Evolutionary conservation across 2,797 vertebrate species (phyloP), one percentile per base, ranked within the genome.

Genomic region (Numenius phaeopus): DNA sequence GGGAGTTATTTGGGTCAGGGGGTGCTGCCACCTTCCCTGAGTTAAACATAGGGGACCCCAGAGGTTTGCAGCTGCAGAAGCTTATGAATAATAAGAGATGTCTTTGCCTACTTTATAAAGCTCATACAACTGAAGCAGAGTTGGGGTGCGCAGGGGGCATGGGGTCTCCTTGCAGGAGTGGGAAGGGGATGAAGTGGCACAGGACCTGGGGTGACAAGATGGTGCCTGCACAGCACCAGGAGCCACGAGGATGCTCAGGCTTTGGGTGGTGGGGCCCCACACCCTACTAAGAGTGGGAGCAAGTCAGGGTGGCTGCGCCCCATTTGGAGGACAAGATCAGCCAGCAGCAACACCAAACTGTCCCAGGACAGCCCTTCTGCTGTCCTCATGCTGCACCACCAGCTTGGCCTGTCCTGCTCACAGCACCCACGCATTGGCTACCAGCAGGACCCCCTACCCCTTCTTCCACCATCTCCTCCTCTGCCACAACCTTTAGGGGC

Each of bases 321-420:
- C 4, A 3, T 59, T 1, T 44, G 26, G 30, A 75, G 82, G 44
- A n/a, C 19, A 32, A 80, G 64, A 19, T 46, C 65, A 79, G 77
- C 58, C 85, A 69, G 34, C 54, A 81, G 65, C 55, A 19, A 23
- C 46, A 47, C 40, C 62, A 92, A 82, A 61, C 17, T 32, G 4
- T 2, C 3, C 39, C 13, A 61, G 57, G 20, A 65, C n/a, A 78
- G 6, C 30, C 32, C n/a, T 67, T 10, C 46, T 32, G 29, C 34
- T 1, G 3, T 10, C 3, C 4, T 29, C 0, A 1, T 24, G 37
- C 24, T 3, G 2, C 59, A 64, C 7, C 1, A 1, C 15, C 66
- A 49, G 30, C 55, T 21, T 5, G 29, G 49, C 77, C 40, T 14
- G 27, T 13, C 57, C 71, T 52, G 30, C 57, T 64, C 44, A 7